Percentiles rank a stretch among this genome's conserved stretches.
These are phyloP conservation scores for Ctena decussata DNA, from an alignment of 2,888 invertebrate genomes.

Conservation along the genomic window DNA sequence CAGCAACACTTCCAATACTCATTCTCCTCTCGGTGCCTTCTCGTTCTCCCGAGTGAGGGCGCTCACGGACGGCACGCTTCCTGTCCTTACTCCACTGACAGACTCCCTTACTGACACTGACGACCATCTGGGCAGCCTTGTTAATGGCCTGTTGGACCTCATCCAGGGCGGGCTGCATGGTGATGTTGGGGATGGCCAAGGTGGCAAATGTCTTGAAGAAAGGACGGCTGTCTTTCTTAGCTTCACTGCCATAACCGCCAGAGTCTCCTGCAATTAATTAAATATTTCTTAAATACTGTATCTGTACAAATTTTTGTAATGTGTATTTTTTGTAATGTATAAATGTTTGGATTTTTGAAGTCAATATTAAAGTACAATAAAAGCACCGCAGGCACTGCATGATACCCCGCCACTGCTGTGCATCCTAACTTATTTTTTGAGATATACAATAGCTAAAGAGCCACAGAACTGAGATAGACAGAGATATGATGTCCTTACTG, in stretches of 20 bases:
- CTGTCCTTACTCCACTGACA: constrained; percentile 94
- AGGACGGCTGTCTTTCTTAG: constrained; percentile 83
- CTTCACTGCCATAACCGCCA: constrained; percentile 70
- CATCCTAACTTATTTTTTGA: too few species aligned
- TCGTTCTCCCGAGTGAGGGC: constrained; percentile 56
- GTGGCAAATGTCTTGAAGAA: constrained; percentile 92
- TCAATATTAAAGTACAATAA: too few species aligned
- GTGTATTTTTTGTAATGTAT: too few species aligned
- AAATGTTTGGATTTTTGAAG: too few species aligned
- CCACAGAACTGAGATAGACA: too few species aligned
- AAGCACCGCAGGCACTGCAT: too few species aligned
- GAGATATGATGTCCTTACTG: too few species aligned
- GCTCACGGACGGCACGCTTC: constrained; percentile 65
- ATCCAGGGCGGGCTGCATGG: constrained; percentile 89
- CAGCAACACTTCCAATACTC: constrained; percentile 78
- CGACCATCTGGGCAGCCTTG: constrained; percentile 90
- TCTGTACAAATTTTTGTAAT: too few species aligned
- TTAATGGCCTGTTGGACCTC: constrained; percentile 91
- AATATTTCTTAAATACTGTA: too few species aligned
- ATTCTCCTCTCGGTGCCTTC: constrained; percentile 73
- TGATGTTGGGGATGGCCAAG: constrained; percentile 86
- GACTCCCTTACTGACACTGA: constrained; percentile 92
- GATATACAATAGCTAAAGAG: too few species aligned
- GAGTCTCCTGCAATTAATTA: constrained; percentile 69
- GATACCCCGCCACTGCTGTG: too few species aligned